Percentiles rank a stretch among this genome's conserved stretches.
Conservation (phyloP, 1,140 invertebrate genomes). For the Alviniconcha marisindica region DNA sequence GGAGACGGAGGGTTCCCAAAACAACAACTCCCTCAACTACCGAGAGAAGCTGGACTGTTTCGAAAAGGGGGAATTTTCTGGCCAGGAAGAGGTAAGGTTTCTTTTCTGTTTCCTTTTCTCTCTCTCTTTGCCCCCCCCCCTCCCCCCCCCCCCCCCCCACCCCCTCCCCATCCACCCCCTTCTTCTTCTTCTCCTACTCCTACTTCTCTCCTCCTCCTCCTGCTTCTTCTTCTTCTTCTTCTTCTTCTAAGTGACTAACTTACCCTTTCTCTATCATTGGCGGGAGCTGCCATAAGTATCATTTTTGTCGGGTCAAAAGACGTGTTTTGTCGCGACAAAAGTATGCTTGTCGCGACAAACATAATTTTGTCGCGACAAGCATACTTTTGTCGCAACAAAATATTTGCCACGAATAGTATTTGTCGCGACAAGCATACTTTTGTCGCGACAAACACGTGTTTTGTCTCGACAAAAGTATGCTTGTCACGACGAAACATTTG, state of each 20-base stretch:
- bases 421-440: too few species aligned
- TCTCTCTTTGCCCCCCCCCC: not conserved
- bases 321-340: too few species aligned
- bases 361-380: too few species aligned
- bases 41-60: not conserved
- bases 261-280: too few species aligned
- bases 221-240: not conserved
- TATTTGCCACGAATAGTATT: too few species aligned
- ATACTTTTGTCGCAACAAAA: too few species aligned
- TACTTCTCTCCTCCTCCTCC: not conserved
- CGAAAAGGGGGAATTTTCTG: not conserved
- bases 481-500: too few species aligned
- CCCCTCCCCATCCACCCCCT: not conserved
- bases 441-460: too few species aligned
- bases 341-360: too few species aligned
- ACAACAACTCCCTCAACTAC: constrained; percentile 18
- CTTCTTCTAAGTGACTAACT: not conserved
- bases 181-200: not conserved
- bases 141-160: not conserved
- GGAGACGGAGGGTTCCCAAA: not conserved
- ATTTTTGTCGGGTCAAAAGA: too few species aligned
- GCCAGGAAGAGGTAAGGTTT: not conserved
- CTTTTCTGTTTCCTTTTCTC: not conserved
- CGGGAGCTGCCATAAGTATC: too few species aligned
- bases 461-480: too few species aligned